Evolutionary conservation across 2,113 vertebrate species (phyloP).

Genomic region (Acanthisitta chloris): DNA sequence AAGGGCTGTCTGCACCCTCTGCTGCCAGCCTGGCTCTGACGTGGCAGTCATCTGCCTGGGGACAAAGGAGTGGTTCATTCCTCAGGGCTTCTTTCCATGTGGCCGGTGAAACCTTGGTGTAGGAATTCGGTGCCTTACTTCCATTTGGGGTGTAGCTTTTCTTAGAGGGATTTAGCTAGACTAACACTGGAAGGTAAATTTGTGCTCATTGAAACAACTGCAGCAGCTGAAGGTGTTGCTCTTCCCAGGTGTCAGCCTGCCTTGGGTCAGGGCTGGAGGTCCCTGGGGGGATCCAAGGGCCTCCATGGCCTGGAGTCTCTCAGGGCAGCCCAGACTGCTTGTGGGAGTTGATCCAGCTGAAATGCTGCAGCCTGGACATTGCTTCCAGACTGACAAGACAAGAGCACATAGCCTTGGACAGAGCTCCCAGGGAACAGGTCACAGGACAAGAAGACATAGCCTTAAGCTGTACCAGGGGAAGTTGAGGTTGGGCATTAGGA

Average conservation of each 20-base stretch:
- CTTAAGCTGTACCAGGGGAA: no score
- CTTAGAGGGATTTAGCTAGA: not conserved
- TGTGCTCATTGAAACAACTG: not conserved
- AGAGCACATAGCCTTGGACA: no score
- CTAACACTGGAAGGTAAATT: not conserved
- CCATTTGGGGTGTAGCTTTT: not conserved
- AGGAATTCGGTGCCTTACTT: not conserved
- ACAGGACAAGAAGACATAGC: no score
- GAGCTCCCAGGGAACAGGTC: no score
- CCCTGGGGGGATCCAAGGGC: no score
- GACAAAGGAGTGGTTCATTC: not conserved
- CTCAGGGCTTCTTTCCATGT: not conserved
- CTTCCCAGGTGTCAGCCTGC: not conserved
- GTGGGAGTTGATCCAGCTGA: not conserved
- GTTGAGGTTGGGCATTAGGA: no score
- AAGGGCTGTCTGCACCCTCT: not conserved
- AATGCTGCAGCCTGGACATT: not conserved
- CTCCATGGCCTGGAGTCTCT: no score
- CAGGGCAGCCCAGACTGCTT: not conserved
- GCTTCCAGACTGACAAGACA: no score
- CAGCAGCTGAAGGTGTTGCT: not conserved
- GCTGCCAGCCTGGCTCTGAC: not conserved
- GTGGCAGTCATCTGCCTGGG: not conserved
- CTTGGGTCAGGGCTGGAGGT: not conserved
- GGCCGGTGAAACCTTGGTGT: fast-evolving